Evolutionary conservation across 1,140 invertebrate species (phyloP), one percentile per base, ranked within the genome.

Genomic region (Pectinophora gossypiella): DNA sequence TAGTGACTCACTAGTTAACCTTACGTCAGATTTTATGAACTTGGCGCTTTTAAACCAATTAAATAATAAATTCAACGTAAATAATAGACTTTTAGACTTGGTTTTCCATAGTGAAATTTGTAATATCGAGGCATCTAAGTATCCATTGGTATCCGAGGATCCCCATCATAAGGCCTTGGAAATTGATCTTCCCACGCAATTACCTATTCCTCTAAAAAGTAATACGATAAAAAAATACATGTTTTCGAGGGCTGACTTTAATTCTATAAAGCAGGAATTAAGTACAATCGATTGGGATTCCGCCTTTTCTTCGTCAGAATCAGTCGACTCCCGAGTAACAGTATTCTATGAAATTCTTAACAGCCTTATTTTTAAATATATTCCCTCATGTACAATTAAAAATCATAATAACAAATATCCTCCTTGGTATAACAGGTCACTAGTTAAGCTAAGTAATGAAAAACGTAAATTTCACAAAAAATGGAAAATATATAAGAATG

Each of bases 21-120:
- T 42, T 18, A 42, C 38, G 1, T 16, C 6, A 1, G 52, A 54
- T 4, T 54, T 54, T 48, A 40, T 54, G 45, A 27, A 32, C 16
- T 27, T 42, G 2, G 22, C 52, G 1, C 16, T 18, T 32, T 19
- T 54, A 1, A 10, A 9, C 6, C 52, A 54, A 43, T 54, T 45
- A 42, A 54, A 42, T 23, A 2, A 2, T n/a, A 3, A 18, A 19
- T 16, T 10, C 12, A 47, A 54, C 36, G 19, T 16, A 18, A 47
- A 48, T 19, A 42, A 43, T 48, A 40, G 52, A n/a, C 2, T 48
- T 15, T n/a, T 54, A n/a, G 52, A 54, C 15, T 20, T 54, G 19
- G 35, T 54, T 2, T 48, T 54, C 27, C 42, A 20, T 10, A 42
- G 2, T 13, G 21, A 23, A 43, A 6, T 13, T 20, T 48, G 44